Base-by-base conservation (phyloP, 2,797 vertebrate genomes). In the Nyctibius grandis region DNA sequence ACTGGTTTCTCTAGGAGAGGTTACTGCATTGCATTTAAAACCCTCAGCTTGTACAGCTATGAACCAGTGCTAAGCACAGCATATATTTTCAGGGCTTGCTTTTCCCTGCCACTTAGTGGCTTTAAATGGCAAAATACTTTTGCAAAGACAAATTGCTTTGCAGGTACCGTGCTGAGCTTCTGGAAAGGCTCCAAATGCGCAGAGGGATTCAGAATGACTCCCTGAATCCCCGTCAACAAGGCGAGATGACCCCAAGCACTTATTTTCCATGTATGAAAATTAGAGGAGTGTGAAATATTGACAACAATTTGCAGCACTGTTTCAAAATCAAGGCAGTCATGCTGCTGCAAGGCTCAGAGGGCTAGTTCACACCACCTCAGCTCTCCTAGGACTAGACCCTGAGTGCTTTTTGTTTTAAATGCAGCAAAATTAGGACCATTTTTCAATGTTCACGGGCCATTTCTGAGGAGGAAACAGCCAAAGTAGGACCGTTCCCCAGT, bases 61-160 rank as follows among this genome's bases (percentile, higher is more conserved):
- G 63, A 93, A 25, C 44, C 38, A 11, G 38, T 2, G 2, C 69
- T 79, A 40, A 95, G 80, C 89, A 85, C 76, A 86, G 92, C 22
- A n/a, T 15, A 23, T 77, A 85, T 89, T 92, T 83, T 84, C 89
- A 94, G 70, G 65, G 13, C 88, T 94, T 95, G 91, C 48, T 94
- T 96, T 95, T 54, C 90, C 76, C 91, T 93, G 89, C 69, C 94
- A 74, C 87, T 94, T 91, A 67, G 78, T 84, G 93, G 79, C 85
- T 95, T 93, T 79, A 91, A 91, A 92, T 63, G 82, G 91, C 89
- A 95, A 92, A 96, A 94, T 96, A 56, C 91, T 91, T 95, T 85
- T 94, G 91, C 94, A 75, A 80, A 93, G 95, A 85, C 80, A 90
- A 93, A 95, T 67, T 85, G 73, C 82, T 89, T 44, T 70, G 56